Evolutionary conservation across 2,113 vertebrate genomes (phyloP), one percentile per base, ranked within the genome.

Genomic region (Centropristis striata): DNA sequence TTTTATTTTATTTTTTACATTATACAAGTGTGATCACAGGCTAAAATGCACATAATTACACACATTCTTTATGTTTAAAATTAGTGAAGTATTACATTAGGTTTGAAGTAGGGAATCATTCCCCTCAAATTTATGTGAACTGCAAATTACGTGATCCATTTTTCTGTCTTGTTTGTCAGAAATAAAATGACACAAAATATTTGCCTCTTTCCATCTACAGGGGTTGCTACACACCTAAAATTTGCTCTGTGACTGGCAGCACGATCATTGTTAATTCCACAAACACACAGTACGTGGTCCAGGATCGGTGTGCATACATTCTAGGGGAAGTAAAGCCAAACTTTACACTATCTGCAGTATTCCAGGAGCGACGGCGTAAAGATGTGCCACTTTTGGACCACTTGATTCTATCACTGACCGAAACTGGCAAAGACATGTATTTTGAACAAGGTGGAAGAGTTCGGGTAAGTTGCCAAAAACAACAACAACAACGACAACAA

Each of bases 361-460:
- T 68, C 36, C 1, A 1, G 15, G 65, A 68, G 10, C 32, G 36
- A 8, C 49, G 32, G 1, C 49, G 49, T 53, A 1, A 1, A 39
- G n/a, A 67, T 39, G 65, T 51, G 47, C 1, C 8, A 0, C 18
- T 67, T 39, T 53, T 67, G 36, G 49, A 53, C 49, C 3, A 23
- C 21, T 8, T 68, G 47, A 25, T 39, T 9, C 37, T 7, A 2
- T 0, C 12, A 8, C 37, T 8, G 5, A 9, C 7, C n/a, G n/a
- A n/a, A n/a, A n/a, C n/a, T 39, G 2, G 1, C 8, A 3, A 0
- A 51, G 2, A 0, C 0, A 20, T 46, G 0, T 4, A 25, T 18
- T 47, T 68, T 8, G 32, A 12, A 23, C 61, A 64, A 47, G 61
- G 61, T 12, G 61, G 61, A n/a, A 7, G 42, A 46, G 42, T 47